Evolutionary conservation across 2,113 vertebrate species (phyloP), one percentile per base, ranked within the genome.

Genomic region (Pituophis catenifer): DNA sequence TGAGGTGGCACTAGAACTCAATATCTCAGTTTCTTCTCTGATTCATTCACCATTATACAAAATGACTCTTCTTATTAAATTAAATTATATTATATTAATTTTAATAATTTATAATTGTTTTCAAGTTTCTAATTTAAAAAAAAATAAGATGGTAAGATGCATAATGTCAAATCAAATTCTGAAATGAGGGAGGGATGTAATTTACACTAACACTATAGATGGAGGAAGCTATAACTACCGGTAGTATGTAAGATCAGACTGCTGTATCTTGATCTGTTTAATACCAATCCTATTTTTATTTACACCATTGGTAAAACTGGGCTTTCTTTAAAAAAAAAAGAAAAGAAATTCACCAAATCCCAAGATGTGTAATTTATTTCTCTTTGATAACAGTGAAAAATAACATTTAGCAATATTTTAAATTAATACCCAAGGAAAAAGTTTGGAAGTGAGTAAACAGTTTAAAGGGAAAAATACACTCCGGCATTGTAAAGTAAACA

Each of bases 351-450:
- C 44, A 89, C 87, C 88, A 57, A 93, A 94, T 96, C 91, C 89
- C 88, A 52, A 96, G 89, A 86, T 94, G 75, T 87, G 62, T 95
- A n/a, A 44, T 89, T 95, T 89, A 81, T 44, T 92, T 91, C 92
- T 17, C 91, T 95, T 94, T 93, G 62, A 88, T 86, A 94, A 92
- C 55, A 95, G 24, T 86, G 38, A 44, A 23, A 94, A 93, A 94
- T 50, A 92, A 94, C 52, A 96, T 90, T 93, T 94, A 94, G 95
- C 95, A 95, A 96, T 94, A 96, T 95, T 94, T 75, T 94, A 95
- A 96, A 93, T 93, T 6, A 19, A 91, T 89, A 94, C 87, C 91
- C 91, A 55, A 90, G 89, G 94, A 94, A 90, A 95, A 95, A 95
- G 81, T 75, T 92, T 94, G 90, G 95, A 85, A 93, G 50, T 57